Conservation (phyloP, 2,888 invertebrate species). For the Heteromyza rotundicornis region DNA sequence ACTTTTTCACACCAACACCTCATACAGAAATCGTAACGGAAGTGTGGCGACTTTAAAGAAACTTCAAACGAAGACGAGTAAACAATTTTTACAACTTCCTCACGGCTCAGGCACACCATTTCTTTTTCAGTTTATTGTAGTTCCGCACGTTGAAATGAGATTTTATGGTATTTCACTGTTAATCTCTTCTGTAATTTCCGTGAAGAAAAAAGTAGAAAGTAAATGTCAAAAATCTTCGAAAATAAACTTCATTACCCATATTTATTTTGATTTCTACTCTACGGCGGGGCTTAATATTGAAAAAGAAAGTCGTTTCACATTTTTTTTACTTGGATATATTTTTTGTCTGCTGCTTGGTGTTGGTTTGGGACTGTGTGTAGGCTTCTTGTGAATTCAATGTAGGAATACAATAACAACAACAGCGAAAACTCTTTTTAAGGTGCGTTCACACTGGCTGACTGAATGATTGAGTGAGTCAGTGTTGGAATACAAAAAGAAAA, state of each 20-base stretch:
- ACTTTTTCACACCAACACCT: too few species aligned
- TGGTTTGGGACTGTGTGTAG: too few species aligned
- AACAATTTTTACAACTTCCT: too few species aligned
- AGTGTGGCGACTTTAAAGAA: too few species aligned
- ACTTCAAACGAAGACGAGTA: too few species aligned
- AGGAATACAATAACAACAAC: too few species aligned
- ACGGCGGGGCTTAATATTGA: conserved; percentile 9
- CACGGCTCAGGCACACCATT: too few species aligned
- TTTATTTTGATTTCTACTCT: background rate
- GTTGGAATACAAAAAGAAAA: background rate
- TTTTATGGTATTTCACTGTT: too few species aligned
- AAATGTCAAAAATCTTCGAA: background rate
- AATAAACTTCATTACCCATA: background rate
- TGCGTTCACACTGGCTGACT: conserved; percentile 11
- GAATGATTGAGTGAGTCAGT: background rate
- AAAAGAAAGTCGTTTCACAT: conserved; percentile 15
- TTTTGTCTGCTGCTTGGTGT: background rate
- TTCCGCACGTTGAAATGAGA: too few species aligned
- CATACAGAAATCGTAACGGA: too few species aligned
- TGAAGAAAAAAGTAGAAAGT: conserved; percentile 6
- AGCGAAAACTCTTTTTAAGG: conserved; percentile 5
- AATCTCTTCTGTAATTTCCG: conserved; percentile 7
- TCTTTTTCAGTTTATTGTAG: too few species aligned
- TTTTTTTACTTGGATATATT: background rate
- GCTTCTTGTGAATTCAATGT: background rate